Evolutionary conservation across 2,113 vertebrate species (phyloP).

Genomic region (Ptyas mucosa): DNA sequence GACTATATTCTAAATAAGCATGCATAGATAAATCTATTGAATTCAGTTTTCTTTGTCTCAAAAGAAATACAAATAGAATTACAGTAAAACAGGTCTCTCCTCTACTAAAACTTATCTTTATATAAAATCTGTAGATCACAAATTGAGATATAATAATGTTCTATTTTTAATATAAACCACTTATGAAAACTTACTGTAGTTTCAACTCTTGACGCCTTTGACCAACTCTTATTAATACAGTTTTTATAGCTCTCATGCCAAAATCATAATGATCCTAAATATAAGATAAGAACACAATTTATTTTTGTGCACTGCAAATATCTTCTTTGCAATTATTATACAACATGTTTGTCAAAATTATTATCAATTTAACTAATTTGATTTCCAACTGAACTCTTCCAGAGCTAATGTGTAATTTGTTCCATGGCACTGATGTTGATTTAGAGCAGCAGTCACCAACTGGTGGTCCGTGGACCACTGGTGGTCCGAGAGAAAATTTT

Average conservation of each 20-base stretch:
- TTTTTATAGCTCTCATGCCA: conserved; percentile 69
- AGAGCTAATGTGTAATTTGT: not conserved
- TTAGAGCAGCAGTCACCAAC: too few species aligned
- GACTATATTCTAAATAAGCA: not conserved
- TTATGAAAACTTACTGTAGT: conserved; percentile 50
- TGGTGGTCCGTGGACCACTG: too few species aligned
- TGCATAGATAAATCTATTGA: not conserved
- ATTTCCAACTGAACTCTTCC: not conserved
- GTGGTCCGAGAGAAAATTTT: too few species aligned
- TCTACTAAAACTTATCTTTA: not conserved
- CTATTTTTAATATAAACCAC: not conserved
- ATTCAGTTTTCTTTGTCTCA: not conserved
- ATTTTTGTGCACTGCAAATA: not conserved
- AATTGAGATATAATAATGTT: not conserved
- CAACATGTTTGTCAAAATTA: not conserved
- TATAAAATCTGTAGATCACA: not conserved
- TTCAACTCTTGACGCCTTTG: conserved; percentile 58
- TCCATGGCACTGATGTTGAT: not conserved
- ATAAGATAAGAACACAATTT: conserved; percentile 9
- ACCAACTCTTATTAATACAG: conserved; percentile 58
- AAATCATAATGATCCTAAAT: conserved; percentile 69
- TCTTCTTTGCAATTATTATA: not conserved
- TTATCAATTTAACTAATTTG: not conserved
- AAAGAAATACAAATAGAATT: not conserved
- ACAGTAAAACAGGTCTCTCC: not conserved